Base-by-base conservation (phyloP, 1,140 invertebrate species). In the Apis laboriosa region DNA sequence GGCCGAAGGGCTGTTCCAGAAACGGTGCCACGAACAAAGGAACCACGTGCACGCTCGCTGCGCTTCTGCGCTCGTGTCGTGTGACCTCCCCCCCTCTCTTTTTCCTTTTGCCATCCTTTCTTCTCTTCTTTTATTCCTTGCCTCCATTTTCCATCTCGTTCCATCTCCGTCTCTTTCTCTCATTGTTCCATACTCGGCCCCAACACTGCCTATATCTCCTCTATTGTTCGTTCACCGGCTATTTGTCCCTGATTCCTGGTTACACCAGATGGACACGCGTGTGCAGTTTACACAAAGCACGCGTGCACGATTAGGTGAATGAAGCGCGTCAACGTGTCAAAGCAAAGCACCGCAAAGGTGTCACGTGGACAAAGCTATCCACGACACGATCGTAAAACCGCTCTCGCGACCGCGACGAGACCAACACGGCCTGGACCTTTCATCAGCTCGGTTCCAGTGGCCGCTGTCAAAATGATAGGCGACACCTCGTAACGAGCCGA, bases 21-120 rank as follows among this genome's bases (percentile, higher is more conserved):
- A 90, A 88, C 86, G 86, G 87, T 81, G 84, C 84, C 85, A 77
- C 86, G 89, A 91, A 92, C 91, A 92, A 92, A 92, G 90, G 88
- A 91, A 76, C 86, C 90, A 91, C 90, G 89, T 85, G 91, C 87
- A 56, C 80, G 76, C 71, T 72, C 53, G 64, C 55, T 61, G 64
- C 34, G 79, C 73, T 81, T 72, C 77, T 79, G 77, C 77, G 67
- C 55, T 28, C 56, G 15, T 71, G 55, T 77, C 76, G 66, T 60
- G 49, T 71, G 49, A 83, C 81, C 76, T 49, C n/a, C 34, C 55
- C 34, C 4, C 3, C 34, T 34, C 34, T 34, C 2, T 28, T 28
- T 28, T 28, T 34, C 34, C 34, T 43, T 43, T 43, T 43, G 0
- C 34, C 34, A 43, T 43, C 34, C 34, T 43, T 43, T 43, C 34